phyloP scores from a whole-genome alignment of 2,113 vertebrate species.

The Phoenicopterus ruber region DNA sequence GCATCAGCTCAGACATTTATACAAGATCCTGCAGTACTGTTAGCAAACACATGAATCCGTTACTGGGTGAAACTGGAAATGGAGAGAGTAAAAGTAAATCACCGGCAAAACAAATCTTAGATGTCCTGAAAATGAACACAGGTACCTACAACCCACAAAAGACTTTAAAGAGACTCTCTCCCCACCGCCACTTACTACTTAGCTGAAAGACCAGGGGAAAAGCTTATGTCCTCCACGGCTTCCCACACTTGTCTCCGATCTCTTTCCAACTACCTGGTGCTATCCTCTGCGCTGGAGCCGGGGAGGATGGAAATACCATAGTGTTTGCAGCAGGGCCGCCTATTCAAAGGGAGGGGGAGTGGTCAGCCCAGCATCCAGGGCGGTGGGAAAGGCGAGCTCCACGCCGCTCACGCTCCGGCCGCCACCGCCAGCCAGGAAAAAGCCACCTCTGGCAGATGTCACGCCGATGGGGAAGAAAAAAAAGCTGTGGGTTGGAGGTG shows the following conservation, averaged over 20 bases:
- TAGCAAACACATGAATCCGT: neutral
- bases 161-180: slow-evolving; percentile 1
- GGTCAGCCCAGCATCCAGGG: slow-evolving; percentile 61
- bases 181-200: slow-evolving; percentile 64
- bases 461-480: neutral
- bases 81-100: neutral
- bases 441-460: neutral
- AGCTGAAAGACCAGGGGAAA: slow-evolving; percentile 28
- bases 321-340: slow-evolving; percentile 82
- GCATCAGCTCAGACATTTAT: neutral
- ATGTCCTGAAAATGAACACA: neutral
- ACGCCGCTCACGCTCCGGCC: neutral
- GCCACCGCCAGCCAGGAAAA: neutral
- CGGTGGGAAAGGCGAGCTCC: slow-evolving; percentile 1
- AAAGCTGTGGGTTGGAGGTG: neutral
- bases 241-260: slow-evolving; percentile 37
- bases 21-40: neutral
- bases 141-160: neutral
- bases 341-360: slow-evolving; percentile 79
- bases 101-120: neutral
- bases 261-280: slow-evolving; percentile 73
- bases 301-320: slow-evolving; percentile 84
- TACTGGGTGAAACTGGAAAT: neutral
- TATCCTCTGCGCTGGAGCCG: slow-evolving; percentile 64
- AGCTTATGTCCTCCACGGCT: slow-evolving; percentile 37